Evolutionary conservation across 1,140 invertebrate species (phyloP), one percentile per base, ranked within the genome.

Genomic region (Nephotettix cincticeps): DNA sequence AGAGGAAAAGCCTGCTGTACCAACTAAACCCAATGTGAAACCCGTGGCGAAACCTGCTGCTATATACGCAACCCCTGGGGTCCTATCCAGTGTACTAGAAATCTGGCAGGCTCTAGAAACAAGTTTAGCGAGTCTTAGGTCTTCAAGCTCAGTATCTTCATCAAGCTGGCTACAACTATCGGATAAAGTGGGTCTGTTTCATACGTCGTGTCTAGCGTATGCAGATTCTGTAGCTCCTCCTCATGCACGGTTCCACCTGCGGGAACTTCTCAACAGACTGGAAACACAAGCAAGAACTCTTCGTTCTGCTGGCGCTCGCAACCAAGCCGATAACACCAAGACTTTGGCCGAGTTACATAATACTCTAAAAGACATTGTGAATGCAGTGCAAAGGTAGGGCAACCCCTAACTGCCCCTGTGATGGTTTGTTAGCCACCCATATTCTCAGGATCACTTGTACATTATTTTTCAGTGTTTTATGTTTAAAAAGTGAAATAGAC

Each of bases 171-270:
- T 94, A n/a, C 92, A 94, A 77, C 83, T 94, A 0, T 93, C 92
- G 0, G 93, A 95, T 77, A 93, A 93, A 78, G 87, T 94, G 11
- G 90, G 91, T 45, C 81, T 91, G 51, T 83, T 95, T 45, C 91
- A 93, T 75, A 87, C 88, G 0, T 90, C 91, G 70, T 95, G 93
- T 79, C 83, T 87, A 43, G 87, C 87, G 45, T 90, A 91, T 68
- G 85, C 87, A 0, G 90, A 91, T 71, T 84, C 83, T 32, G 87
- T 91, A 1, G 90, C 94, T 72, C 89, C 93, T 21, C 92, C 94
- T 19, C 93, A 94, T 77, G 88, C 91, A 28, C 90, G 95, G 69
- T 95, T 97, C 79, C 93, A 95, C 75, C 90, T 96, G 76, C 89
- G 93, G 11, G 94, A 97, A 78, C 83, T 96, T 67, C 86, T 96